phyloP scores from a whole-genome alignment of 2,888 invertebrate genomes.

The Gibbula magus region DNA sequence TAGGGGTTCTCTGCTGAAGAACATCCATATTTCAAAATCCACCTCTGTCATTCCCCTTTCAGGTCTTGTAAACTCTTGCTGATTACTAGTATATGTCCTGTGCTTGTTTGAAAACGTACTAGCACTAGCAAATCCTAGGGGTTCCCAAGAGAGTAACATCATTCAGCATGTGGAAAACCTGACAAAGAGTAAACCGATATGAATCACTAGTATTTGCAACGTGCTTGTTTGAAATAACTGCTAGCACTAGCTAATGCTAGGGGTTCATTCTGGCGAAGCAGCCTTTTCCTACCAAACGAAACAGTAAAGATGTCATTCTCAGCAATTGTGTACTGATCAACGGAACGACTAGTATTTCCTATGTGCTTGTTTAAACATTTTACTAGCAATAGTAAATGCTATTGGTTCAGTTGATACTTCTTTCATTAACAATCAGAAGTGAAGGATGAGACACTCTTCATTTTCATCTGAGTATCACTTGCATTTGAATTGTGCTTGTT shows the following conservation, averaged over 20 bases:
- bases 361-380: not conserved
- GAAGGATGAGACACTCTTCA: no score
- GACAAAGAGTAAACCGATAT: not conserved
- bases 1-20: not conserved
- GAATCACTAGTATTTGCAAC: not conserved
- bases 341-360: not conserved
- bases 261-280: not conserved
- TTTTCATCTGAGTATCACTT: not conserved
- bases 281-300: not conserved
- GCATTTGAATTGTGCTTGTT: not conserved
- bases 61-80: not conserved
- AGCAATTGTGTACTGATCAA: no score
- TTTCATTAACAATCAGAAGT: no score
- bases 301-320: not conserved
- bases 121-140: slow-evolving; percentile 9
- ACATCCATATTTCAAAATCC: not conserved
- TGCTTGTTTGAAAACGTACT: not conserved
- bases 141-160: not conserved
- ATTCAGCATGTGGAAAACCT: not conserved
- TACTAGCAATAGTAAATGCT: no score
- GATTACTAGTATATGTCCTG: not conserved
- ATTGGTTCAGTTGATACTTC: no score
- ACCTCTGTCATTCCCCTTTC: not conserved
- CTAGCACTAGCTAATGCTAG: slow-evolving; percentile 10
- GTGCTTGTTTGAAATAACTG: not conserved